Base-by-base conservation (phyloP, 1,140 invertebrate species). In the Argopecten irradians region DNA sequence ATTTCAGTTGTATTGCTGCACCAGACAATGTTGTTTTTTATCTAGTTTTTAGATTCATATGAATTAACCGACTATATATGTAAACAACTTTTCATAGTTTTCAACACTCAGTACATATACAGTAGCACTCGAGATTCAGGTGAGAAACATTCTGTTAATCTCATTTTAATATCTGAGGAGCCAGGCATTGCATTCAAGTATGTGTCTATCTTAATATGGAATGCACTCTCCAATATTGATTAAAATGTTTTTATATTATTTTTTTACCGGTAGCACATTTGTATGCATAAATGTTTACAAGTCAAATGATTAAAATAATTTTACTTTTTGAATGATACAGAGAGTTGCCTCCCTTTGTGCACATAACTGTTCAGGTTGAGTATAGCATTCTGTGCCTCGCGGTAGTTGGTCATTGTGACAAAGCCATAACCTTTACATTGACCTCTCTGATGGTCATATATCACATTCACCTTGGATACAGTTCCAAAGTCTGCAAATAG, bases 381-480 rank as follows among this genome's bases (percentile, higher is more conserved):
- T 87, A 96, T 95, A 16, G 95, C 96, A 86, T 94, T 93, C 34
- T 94, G 90, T 34, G 96, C 96, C 88, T 96, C 95, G 34, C 95
- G 92, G 89, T 95, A 94, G 89, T 94, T 95, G 33, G 94, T 91
- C 95, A 96, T 96, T 33, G 96, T 96, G 9, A 96, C 96, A 93
- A 96, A 96, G 9, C 95, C 96, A 93, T 93, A 96, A 28, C 95
- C 95, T 91, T 96, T 96, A 87, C 95, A 93, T 71, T 93, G 89
- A 84, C 92, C 92, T 84, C 95, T 94, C 41, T 91, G 91, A 83
- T 93, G 92, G 82, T 96, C 95, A 86, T 94, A 90, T 22, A 96
- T 94, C 28, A 96, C 94, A 89, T 95, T 95, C 9, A 95, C 95
- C 88, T 95, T 95, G 43, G 93, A 91, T 5, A 96, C 94, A 11